These are phyloP conservation scores for Micrastur ruficollis DNA, from an alignment of 2,797 vertebrate genomes.

Conservation along the genomic window DNA sequence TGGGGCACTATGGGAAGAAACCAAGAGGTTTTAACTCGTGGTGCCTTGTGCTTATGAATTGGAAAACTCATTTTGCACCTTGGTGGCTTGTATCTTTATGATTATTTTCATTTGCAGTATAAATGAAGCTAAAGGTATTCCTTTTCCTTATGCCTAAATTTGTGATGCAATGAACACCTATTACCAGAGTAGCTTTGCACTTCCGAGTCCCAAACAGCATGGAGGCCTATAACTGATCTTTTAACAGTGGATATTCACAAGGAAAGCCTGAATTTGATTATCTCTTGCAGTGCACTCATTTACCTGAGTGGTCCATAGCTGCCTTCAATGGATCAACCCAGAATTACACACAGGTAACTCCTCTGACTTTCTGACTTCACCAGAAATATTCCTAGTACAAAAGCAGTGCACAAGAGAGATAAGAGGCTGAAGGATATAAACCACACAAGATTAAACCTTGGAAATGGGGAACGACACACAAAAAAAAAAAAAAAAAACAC, in stretches of 20 bases:
- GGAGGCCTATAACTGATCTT: background rate
- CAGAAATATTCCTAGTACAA: background rate
- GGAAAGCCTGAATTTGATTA: background rate
- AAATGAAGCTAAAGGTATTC: background rate
- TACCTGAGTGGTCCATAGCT: background rate
- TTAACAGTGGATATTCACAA: background rate
- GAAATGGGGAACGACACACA: background rate
- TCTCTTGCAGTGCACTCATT: background rate
- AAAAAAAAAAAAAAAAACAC: background rate
- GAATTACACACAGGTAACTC: background rate
- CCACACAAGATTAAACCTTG: background rate
- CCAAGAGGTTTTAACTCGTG: slow-evolving; percentile 62
- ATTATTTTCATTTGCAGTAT: background rate
- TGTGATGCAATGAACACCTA: background rate
- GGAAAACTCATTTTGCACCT: slow-evolving; percentile 55
- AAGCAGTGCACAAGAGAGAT: background rate
- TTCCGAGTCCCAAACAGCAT: background rate
- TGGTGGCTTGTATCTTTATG: slow-evolving; percentile 29
- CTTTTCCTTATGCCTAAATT: background rate
- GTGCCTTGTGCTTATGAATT: slow-evolving; percentile 25
- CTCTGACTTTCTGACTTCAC: background rate
- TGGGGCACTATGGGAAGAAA: slow-evolving; percentile 35
- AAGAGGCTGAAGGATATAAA: background rate
- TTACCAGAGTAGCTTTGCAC: background rate
- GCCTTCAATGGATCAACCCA: background rate